These are phyloP conservation scores for Myotis brandtii DNA, from an alignment of 2,113 vertebrate genomes.

Conservation along the genomic window DNA sequence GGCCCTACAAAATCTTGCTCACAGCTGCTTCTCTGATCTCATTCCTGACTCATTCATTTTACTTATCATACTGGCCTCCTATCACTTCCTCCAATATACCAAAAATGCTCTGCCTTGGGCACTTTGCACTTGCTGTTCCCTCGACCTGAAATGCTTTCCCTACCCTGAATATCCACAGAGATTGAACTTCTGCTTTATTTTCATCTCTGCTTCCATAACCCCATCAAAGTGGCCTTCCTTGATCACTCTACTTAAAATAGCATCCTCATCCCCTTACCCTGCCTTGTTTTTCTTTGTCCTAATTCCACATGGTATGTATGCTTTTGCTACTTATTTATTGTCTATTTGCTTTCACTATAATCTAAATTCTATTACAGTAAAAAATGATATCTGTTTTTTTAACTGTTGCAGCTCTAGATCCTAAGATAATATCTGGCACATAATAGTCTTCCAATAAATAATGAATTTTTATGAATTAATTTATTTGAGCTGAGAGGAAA, in stretches of 20 bases:
- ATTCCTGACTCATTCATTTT: background rate
- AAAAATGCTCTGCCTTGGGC: background rate
- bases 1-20: background rate
- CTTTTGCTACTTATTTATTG: background rate
- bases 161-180: background rate
- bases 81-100: background rate
- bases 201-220: background rate
- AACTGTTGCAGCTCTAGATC: background rate
- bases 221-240: background rate
- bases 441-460: background rate
- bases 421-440: background rate
- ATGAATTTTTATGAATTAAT: constrained; percentile 42
- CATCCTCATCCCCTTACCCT: background rate
- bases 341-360: background rate
- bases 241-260: background rate
- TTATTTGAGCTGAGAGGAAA: background rate
- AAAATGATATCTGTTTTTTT: background rate
- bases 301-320: background rate
- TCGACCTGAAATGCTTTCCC: background rate
- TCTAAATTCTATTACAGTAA: background rate
- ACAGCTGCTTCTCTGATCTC: background rate
- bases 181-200: background rate
- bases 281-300: background rate
- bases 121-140: background rate
- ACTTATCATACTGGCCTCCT: background rate